Conservation (phyloP, 1,140 invertebrate genomes). For the Panagrolaimus sp. region DNA sequence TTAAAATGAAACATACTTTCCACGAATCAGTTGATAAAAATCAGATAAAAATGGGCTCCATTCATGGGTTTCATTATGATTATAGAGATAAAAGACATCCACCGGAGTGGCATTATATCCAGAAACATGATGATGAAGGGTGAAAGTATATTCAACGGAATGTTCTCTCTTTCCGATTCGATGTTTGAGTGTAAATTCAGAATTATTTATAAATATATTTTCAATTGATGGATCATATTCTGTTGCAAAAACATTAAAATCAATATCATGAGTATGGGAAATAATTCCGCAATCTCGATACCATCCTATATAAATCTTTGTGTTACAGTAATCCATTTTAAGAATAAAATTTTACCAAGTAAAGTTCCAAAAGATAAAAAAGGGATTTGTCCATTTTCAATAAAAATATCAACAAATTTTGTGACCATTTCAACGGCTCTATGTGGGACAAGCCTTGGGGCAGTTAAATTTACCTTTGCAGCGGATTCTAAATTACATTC, state of each 20-base stretch:
- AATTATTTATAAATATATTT: neutral
- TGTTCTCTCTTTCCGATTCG: neutral
- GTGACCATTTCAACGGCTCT: too few relatives aligned
- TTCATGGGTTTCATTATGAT: neutral
- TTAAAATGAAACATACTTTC: neutral
- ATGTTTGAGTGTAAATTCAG: neutral
- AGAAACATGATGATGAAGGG: neutral
- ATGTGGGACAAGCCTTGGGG: too few relatives aligned
- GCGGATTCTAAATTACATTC: too few relatives aligned
- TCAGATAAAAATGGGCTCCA: slow-evolving; percentile 1
- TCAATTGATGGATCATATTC: neutral
- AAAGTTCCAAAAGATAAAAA: neutral
- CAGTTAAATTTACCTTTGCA: too few relatives aligned
- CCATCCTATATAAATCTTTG: neutral
- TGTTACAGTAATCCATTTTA: neutral
- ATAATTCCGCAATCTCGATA: slow-evolving; percentile 11
- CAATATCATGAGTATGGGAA: neutral
- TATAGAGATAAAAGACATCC: slow-evolving; percentile 6
- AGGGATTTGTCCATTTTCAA: neutral
- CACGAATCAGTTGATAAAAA: neutral
- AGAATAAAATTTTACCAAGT: neutral
- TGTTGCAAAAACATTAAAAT: neutral
- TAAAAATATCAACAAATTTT: neutral
- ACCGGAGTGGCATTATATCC: neutral
- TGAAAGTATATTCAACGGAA: neutral